phyloP scores from a whole-genome alignment of 2,113 vertebrate genomes.

The Recurvirostra avosetta region DNA sequence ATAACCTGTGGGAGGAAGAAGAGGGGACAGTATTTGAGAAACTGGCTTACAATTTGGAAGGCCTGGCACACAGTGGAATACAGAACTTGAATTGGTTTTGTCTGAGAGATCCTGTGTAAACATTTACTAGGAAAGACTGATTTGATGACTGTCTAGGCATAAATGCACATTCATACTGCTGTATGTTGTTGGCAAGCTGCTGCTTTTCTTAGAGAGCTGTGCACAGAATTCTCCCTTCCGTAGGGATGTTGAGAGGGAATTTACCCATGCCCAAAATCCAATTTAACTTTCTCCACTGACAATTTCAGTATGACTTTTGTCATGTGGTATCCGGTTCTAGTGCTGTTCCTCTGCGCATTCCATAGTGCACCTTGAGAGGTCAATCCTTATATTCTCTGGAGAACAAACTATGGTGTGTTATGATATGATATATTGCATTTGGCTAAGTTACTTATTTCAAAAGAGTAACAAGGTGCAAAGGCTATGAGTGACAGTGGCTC shows the following conservation, averaged over 20 bases:
- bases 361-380: neutral
- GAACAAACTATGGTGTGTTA: neutral
- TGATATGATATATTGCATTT: neutral
- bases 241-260: neutral
- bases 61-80: neutral
- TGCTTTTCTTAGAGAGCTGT: neutral
- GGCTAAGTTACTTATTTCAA: neutral
- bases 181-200: neutral
- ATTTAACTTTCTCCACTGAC: neutral
- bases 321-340: neutral
- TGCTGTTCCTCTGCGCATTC: neutral
- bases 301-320: neutral
- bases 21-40: neutral
- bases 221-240: neutral
- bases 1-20: neutral
- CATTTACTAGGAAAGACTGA: neutral
- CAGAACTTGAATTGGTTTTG: neutral
- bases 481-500: neutral
- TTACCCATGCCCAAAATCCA: neutral
- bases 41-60: neutral
- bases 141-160: neutral
- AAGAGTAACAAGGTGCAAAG: neutral
- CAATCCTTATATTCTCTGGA: neutral
- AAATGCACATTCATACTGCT: neutral
- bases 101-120: neutral